These are phyloP conservation scores for Condylura cristata DNA, from an alignment of 2,113 vertebrate genomes.

Conservation along the genomic window DNA sequence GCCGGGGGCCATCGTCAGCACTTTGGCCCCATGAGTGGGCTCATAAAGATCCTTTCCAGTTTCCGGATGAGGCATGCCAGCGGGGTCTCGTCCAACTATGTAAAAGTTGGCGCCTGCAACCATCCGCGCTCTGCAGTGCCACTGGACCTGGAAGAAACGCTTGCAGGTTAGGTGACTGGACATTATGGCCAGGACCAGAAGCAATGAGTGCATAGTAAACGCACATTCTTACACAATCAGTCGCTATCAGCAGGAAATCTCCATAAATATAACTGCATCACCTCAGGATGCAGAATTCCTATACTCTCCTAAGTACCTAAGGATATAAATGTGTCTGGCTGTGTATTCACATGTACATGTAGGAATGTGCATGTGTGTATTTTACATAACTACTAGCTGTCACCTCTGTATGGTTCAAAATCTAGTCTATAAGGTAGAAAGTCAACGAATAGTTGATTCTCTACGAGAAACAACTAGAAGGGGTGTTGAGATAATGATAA, in stretches of 20 bases:
- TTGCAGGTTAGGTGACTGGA: background rate
- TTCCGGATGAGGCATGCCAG: conserved; percentile 97
- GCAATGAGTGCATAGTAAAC: background rate
- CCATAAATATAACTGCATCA: background rate
- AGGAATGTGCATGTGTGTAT: background rate
- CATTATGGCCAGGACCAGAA: background rate
- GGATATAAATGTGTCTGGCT: background rate
- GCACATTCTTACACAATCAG: background rate
- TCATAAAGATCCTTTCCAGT: conserved; percentile 98
- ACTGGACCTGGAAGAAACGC: conserved; percentile 92
- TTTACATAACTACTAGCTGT: background rate
- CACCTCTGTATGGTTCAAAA: background rate
- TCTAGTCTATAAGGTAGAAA: background rate
- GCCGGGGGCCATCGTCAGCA: conserved; percentile 98
- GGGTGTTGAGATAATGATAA: background rate
- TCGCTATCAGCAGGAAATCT: background rate
- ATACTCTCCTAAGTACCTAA: background rate
- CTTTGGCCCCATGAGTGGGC: conserved; percentile 96
- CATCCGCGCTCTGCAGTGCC: conserved; percentile 98
- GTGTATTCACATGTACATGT: background rate
- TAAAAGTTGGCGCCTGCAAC: conserved; percentile 99
- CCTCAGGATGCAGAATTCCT: background rate
- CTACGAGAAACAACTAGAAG: background rate
- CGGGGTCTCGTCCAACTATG: conserved; percentile 97
- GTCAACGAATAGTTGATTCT: background rate